A percentile compares a stretch with the other conserved stretches of the same genome.
phyloP scores from a whole-genome alignment of 2,113 vertebrate genomes.

The Illadopsis cleaveri region DNA sequence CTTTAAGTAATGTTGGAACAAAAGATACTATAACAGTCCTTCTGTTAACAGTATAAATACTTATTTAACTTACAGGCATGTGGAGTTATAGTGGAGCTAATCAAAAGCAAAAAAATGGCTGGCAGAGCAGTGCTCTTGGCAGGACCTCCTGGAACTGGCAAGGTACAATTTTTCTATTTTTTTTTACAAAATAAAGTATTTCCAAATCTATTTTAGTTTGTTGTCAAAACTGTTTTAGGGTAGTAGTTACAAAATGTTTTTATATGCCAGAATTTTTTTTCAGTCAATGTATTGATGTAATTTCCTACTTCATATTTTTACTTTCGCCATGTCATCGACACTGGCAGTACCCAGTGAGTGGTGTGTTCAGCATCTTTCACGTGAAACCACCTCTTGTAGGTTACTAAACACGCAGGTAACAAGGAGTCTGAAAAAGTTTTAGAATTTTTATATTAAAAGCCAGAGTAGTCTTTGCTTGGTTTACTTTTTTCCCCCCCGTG shows the following conservation, averaged over 20 bases:
- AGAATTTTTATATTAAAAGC: background rate
- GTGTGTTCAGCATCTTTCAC: background rate
- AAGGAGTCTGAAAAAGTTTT: background rate
- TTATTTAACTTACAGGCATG: conserved; percentile 82
- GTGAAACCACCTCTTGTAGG: background rate
- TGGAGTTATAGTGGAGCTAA: conserved; percentile 95
- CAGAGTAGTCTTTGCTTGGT: background rate
- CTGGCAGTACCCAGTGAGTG: background rate
- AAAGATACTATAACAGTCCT: background rate
- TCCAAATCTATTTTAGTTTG: background rate
- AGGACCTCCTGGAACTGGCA: conserved; percentile 97
- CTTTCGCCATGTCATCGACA: background rate
- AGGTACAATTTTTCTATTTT: conserved; percentile 75
- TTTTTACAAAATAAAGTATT: background rate
- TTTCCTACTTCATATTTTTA: background rate
- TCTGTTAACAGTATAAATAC: background rate
- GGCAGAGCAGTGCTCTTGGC: conserved; percentile 93
- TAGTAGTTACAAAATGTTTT: background rate
- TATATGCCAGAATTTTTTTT: background rate
- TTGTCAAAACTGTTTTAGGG: background rate
- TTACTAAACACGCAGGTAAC: background rate
- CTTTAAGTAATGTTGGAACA: background rate
- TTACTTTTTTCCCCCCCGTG: rapidly evolving
- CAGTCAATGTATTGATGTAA: rapidly evolving
- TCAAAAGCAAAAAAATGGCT: conserved; percentile 98